These are phyloP conservation scores for Epinotia bilunana DNA, from an alignment of 2,888 invertebrate species.

Conservation along the genomic window DNA sequence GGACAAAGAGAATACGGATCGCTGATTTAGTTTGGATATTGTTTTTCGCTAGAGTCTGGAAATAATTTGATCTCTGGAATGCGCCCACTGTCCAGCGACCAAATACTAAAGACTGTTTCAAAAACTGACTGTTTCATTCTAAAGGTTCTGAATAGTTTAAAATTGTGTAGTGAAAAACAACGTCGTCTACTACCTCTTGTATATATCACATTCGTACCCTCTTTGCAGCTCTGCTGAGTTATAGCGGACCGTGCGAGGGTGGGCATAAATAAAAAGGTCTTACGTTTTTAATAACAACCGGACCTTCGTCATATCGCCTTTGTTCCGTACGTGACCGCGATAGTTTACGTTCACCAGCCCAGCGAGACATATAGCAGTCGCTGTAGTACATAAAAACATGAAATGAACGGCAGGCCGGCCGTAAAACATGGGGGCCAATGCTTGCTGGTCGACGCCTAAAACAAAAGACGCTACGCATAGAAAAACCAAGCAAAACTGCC, in stretches of 20 bases:
- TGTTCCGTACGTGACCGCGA: conserved; percentile 69
- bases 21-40: conserved; percentile 20
- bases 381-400: conserved; percentile 45
- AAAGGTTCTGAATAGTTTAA: conserved; percentile 2
- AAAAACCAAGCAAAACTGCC: conserved; percentile 11
- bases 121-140: background rate
- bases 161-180: conserved; percentile 17
- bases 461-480: conserved; percentile 54
- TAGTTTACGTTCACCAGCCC: conserved; percentile 57
- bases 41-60: background rate
- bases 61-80: background rate
- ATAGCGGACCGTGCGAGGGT: conserved; percentile 52
- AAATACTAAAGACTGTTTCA: background rate
- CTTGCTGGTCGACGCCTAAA: conserved; percentile 47
- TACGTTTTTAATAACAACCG: conserved; percentile 70
- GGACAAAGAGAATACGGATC: conserved; percentile 29
- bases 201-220: conserved; percentile 44
- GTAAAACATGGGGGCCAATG: conserved; percentile 35
- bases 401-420: conserved; percentile 20
- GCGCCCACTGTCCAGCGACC: background rate
- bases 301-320: conserved; percentile 71
- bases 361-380: conserved; percentile 50
- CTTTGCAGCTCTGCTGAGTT: conserved; percentile 44
- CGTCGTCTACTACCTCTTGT: conserved; percentile 39
- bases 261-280: conserved; percentile 66